Evolutionary conservation across 2,113 vertebrate genomes (phyloP).

Genomic region (Centropus unirufus): DNA sequence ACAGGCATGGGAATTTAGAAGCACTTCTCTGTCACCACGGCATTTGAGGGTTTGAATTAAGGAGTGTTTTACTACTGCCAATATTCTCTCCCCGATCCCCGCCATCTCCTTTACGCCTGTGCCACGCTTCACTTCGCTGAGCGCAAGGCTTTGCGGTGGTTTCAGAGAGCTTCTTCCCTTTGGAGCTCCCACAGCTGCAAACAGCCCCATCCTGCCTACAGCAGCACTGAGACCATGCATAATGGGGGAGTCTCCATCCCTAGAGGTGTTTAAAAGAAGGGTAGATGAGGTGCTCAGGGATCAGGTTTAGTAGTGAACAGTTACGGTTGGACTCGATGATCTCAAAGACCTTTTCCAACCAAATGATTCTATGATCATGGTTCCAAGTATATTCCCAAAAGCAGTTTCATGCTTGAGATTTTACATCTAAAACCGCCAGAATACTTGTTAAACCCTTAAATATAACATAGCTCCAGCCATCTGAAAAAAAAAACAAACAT

Average conservation of each 20-base stretch:
- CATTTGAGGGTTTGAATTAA: neutral
- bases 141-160: neutral
- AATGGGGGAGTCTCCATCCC: neutral
- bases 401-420: neutral
- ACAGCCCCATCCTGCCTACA: neutral
- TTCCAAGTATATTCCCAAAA: neutral
- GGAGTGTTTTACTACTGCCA: neutral
- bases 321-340: too few relatives aligned
- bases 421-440: neutral
- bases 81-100: neutral
- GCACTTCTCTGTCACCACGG: accelerated
- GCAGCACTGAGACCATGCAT: neutral
- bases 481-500: neutral
- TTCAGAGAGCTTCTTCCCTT: neutral
- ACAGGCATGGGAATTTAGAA: neutral
- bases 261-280: too few relatives aligned
- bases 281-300: too few relatives aligned
- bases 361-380: too few relatives aligned
- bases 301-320: too few relatives aligned
- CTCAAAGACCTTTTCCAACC: too few relatives aligned
- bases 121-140: too few relatives aligned
- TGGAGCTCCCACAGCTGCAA: neutral
- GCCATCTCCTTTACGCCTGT: too few relatives aligned
- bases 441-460: neutral
- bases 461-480: neutral